phyloP scores from a whole-genome alignment of 1,140 invertebrate genomes.

The Aleiodes sp. region DNA sequence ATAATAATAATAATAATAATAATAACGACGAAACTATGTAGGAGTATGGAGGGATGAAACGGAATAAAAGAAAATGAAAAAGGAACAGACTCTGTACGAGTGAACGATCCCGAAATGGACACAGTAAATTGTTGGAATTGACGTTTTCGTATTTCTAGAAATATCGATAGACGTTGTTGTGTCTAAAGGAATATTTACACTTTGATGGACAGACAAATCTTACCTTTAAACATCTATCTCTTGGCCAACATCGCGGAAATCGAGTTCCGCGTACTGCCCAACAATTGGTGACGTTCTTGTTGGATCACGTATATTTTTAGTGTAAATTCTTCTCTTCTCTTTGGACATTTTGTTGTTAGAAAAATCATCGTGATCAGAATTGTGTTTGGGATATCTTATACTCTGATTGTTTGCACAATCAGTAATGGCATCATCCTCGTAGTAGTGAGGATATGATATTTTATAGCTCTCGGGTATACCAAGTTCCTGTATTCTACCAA shows the following conservation, averaged over 20 bases:
- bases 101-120: neutral
- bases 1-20: too few species aligned
- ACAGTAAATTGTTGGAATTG: neutral
- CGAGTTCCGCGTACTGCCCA: constrained; percentile 77
- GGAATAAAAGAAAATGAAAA: neutral
- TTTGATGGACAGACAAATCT: constrained; percentile 27
- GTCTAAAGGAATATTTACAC: neutral
- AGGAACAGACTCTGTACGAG: neutral
- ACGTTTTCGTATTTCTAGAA: neutral
- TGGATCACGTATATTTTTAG: constrained; percentile 28
- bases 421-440: constrained; percentile 57
- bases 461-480: constrained; percentile 59
- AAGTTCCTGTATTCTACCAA: constrained; percentile 55
- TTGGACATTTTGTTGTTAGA: neutral
- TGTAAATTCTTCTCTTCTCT: neutral
- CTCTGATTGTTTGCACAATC: constrained; percentile 47
- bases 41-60: neutral
- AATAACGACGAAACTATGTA: too few species aligned
- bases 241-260: constrained; percentile 79
- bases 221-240: constrained; percentile 79
- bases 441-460: constrained; percentile 62
- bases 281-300: constrained; percentile 36
- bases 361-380: neutral
- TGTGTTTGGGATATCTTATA: neutral
- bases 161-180: neutral